A percentile compares a stretch with the other conserved stretches of the same genome.
phyloP scores from a whole-genome alignment of 2,797 vertebrate species.

The Coranthus polyacanthus region DNA sequence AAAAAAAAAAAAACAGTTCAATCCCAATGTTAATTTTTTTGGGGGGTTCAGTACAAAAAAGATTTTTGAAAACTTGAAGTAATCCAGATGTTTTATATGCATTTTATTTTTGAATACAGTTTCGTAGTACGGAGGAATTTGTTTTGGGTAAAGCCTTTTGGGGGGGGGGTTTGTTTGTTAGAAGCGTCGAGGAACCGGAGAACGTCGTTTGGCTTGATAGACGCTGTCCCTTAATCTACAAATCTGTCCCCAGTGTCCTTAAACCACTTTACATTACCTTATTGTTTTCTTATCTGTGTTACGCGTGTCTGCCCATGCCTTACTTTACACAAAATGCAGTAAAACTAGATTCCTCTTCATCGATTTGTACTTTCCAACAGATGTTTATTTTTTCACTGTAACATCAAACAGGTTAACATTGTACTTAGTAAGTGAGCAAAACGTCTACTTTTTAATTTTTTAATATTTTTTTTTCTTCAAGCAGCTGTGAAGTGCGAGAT shows the following conservation, averaged over 20 bases:
- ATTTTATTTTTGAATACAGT: slow-evolving; percentile 75
- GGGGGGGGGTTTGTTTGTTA: slow-evolving; percentile 34
- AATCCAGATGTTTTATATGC: slow-evolving; percentile 78
- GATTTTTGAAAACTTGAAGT: slow-evolving; percentile 74
- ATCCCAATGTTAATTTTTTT: slow-evolving; percentile 28
- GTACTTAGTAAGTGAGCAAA: slow-evolving; percentile 66
- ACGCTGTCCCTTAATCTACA: slow-evolving; percentile 56
- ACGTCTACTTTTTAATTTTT: slow-evolving; percentile 52
- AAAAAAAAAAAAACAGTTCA: slow-evolving; percentile 27
- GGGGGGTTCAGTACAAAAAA: slow-evolving; percentile 29
- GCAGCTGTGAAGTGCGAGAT: slow-evolving; percentile 64
- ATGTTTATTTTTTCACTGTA: slow-evolving; percentile 79
- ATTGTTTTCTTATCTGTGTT: slow-evolving; percentile 60
- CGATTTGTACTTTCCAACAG: slow-evolving; percentile 76
- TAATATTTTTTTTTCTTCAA: slow-evolving; percentile 43
- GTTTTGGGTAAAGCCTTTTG: slow-evolving; percentile 44
- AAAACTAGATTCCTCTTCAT: slow-evolving; percentile 63
- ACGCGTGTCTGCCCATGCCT: slow-evolving; percentile 80
- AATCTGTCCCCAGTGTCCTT: slow-evolving; percentile 73
- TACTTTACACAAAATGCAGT: slow-evolving; percentile 80
- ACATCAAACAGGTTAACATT: slow-evolving; percentile 63
- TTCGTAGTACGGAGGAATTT: slow-evolving; percentile 59
- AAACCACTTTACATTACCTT: slow-evolving; percentile 66
- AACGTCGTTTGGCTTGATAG: slow-evolving; percentile 45
- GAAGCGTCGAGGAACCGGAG: slow-evolving; percentile 40